Base-by-base conservation (phyloP, 1,140 invertebrate species). In the Grapholita molesta region DNA sequence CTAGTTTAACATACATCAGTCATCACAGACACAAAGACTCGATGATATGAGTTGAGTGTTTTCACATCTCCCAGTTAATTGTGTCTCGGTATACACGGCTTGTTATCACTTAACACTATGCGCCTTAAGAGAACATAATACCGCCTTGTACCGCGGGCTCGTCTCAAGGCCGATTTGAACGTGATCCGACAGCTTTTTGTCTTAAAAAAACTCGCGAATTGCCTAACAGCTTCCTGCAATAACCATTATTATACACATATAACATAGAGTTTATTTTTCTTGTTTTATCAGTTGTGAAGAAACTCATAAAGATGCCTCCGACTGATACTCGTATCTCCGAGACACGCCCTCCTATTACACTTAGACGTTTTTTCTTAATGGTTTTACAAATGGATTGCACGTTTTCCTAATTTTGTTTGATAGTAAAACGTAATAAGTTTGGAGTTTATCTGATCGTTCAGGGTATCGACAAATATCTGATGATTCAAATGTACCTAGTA, bases 81-180 rank as follows among this genome's bases (percentile, higher is more conserved):
- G 21, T 61, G 32, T 61, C 55, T 61, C 55, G 5, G 25, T 61
- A 8, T 6, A 28, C 8, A 28, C 55, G 55, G 55, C 7, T 61
- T 32, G 55, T 61, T 61, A 30, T 61, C 55, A 61, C n/a, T 61
- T 61, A 32, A 30, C 55, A 61, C 55, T n/a, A 61, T 61, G 12
- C 24, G 55, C 55, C 55, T 61, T 61, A 61, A 61, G n/a, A 32
- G 25, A 30, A 61, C 55, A 61, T 61, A 61, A 61, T 61, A 61
- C 28, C 55, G 25, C 55, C 24, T 28, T 61, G 55, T 61, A 24
- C 48, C 69, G 81, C 82, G 76, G 79, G 82, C 79, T 82, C 72
- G 83, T 85, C 85, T 79, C 86, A 88, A 88, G 88, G 88, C 78
- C 80, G 82, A 73, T 61, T 61, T 33, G 76, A 78, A 86, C 88